A percentile compares a stretch with the other conserved stretches of the same genome.
Conservation (phyloP, 2,113 vertebrate species). For the Eudyptes chrysolophus region DNA sequence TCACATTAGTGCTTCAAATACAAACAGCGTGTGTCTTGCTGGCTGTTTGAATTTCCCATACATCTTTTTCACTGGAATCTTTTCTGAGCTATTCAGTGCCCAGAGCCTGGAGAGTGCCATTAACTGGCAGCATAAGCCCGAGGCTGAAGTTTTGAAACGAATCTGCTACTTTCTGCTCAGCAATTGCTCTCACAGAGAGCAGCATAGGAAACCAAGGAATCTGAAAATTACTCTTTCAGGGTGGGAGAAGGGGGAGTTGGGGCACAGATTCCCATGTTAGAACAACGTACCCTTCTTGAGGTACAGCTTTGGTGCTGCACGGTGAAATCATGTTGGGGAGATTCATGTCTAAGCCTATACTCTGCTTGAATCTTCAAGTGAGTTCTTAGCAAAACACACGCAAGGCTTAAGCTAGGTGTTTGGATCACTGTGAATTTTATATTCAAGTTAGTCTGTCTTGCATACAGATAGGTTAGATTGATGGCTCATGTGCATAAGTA, state of each 20-base stretch:
- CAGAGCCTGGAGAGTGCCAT: background rate
- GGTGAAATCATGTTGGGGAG: background rate
- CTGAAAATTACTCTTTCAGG: background rate
- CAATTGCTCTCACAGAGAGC: background rate
- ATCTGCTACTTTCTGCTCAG: background rate
- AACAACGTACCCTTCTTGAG: background rate
- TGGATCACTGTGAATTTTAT: background rate
- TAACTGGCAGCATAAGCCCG: background rate
- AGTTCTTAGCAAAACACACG: background rate
- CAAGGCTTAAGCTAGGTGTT: background rate
- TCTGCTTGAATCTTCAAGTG: background rate
- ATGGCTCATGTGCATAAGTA: background rate
- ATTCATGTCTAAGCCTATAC: background rate
- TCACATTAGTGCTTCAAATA: background rate
- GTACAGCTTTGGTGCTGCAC: background rate
- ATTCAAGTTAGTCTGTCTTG: background rate
- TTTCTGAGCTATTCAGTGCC: slow-evolving; percentile 2
- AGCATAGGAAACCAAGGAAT: background rate
- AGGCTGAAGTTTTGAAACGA: background rate
- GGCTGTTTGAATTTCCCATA: background rate
- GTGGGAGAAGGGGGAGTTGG: background rate
- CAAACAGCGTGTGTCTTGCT: background rate
- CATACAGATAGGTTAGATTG: background rate
- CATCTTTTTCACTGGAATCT: background rate
- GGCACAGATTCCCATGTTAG: background rate